Evolutionary conservation across 1,140 invertebrate species (phyloP).

Genomic region (Ips nitidus): DNA sequence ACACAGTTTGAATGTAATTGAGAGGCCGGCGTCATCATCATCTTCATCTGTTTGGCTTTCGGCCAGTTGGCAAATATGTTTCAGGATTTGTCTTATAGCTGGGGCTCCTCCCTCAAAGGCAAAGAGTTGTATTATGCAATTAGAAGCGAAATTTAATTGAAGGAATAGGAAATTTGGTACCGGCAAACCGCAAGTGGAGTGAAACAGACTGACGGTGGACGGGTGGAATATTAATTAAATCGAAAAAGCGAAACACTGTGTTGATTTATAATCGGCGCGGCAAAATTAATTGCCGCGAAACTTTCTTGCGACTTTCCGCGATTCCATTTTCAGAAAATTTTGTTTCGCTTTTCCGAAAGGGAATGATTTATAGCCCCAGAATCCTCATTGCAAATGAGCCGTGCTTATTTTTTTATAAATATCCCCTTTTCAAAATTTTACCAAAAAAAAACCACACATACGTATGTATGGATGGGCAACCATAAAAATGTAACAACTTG

Average conservation of each 20-base stretch:
- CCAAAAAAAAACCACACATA: neutral
- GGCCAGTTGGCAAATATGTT: constrained; percentile 32
- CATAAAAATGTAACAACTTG: constrained; percentile 20
- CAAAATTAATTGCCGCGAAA: constrained; percentile 24
- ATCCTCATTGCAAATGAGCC: constrained; percentile 5
- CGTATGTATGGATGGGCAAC: neutral
- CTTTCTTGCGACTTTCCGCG: constrained; percentile 31
- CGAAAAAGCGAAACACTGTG: constrained; percentile 23
- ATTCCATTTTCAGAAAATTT: constrained; percentile 29
- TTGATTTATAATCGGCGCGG: constrained; percentile 26
- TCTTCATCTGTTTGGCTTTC: constrained; percentile 12
- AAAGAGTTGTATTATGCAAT: no score
- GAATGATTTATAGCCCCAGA: constrained; percentile 17
- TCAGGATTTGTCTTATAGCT: constrained; percentile 3
- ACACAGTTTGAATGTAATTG: constrained; percentile 33
- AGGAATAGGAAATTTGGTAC: no score
- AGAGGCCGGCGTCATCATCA: constrained; percentile 22
- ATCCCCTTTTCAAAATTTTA: constrained; percentile 3
- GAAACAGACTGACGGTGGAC: no score
- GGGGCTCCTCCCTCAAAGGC: no score
- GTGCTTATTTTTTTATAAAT: neutral
- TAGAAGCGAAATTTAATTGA: no score
- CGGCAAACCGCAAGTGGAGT: no score
- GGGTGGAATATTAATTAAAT: constrained; percentile 29
- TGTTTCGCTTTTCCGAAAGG: constrained; percentile 15